A percentile compares a stretch with the other conserved stretches of the same genome.
These are phyloP conservation scores for Spongilla lacustris DNA, from an alignment of 37 sponge, comb jelly and placozoan species.

Conservation along the genomic window DNA sequence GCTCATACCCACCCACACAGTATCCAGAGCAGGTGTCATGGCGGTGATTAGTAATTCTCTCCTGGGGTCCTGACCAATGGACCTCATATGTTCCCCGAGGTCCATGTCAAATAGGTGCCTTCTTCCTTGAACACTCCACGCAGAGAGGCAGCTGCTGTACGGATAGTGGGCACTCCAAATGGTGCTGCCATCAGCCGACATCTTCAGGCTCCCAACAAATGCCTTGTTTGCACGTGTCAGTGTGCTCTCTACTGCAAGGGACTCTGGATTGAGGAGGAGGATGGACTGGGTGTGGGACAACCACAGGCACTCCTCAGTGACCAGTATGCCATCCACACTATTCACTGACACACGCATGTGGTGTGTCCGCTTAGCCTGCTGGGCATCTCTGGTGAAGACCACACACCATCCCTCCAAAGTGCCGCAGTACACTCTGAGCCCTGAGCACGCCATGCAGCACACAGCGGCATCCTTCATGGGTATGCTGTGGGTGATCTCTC, in stretches of 20 bases:
- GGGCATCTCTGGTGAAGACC: conserved; percentile 34
- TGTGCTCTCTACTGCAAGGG: conserved; percentile 45
- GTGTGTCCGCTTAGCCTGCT: conserved; percentile 33
- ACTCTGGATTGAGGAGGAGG: conserved; percentile 61
- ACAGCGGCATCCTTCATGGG: conserved; percentile 76
- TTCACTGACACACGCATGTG: conserved; percentile 65
- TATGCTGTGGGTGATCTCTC: conserved; percentile 69
- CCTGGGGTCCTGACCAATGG: not conserved
- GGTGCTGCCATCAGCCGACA: conserved; percentile 30
- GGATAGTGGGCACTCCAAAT: conserved; percentile 80
- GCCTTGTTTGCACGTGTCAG: conserved; percentile 15
- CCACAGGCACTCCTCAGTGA: conserved; percentile 59
- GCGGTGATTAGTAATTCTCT: conserved; percentile 68
- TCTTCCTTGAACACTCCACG: conserved; percentile 64
- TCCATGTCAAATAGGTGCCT: conserved; percentile 55
- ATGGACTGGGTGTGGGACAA: conserved; percentile 67
- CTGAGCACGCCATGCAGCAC: conserved; percentile 57
- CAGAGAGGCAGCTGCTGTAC: conserved; percentile 49
- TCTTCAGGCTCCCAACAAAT: conserved; percentile 59
- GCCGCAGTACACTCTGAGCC: conserved; percentile 54
- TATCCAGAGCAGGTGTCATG: conserved; percentile 76
- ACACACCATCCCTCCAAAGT: conserved; percentile 81
- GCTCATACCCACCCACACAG: conserved; percentile 86
- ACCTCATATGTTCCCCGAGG: conserved; percentile 1
- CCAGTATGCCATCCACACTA: conserved; percentile 57